Percentiles rank a stretch among this genome's conserved stretches.
phyloP scores from a whole-genome alignment of 2,797 vertebrate species.

The Scolopax rusticola region DNA sequence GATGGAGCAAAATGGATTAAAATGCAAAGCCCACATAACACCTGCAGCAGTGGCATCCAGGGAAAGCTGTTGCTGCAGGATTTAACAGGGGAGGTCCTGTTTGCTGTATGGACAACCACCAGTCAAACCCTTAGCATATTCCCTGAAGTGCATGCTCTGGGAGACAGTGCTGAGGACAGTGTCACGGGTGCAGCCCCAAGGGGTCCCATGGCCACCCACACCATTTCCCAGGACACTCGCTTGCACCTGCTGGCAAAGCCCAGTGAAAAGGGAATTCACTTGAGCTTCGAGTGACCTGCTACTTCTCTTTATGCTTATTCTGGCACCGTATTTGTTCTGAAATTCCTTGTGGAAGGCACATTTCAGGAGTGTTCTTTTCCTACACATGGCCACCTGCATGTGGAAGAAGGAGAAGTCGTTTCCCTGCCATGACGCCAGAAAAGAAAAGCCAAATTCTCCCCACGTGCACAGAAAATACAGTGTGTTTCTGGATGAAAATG shows the following conservation, averaged over 20 bases:
- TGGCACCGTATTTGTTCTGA: neutral
- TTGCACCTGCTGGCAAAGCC: neutral
- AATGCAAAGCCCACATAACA: neutral
- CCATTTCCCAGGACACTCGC: neutral
- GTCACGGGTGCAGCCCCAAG: fast-evolving
- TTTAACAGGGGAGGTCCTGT: neutral
- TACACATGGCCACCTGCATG: fast-evolving
- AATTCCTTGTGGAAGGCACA: neutral
- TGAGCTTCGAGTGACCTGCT: neutral
- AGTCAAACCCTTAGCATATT: neutral
- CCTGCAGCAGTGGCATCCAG: neutral
- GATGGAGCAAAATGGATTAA: neutral
- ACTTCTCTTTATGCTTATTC: neutral
- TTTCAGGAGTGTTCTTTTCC: neutral
- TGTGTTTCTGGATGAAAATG: neutral
- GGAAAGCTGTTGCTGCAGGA: neutral
- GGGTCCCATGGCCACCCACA: neutral
- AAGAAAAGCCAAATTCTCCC: neutral
- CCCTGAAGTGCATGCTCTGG: neutral
- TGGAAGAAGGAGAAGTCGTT: neutral
- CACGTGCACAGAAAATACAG: neutral
- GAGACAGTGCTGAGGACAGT: neutral
- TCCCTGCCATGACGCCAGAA: neutral
- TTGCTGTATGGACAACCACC: neutral
- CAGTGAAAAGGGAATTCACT: neutral